Conservation (phyloP, 2,797 vertebrate species). For the Notolabrus celidotus region DNA sequence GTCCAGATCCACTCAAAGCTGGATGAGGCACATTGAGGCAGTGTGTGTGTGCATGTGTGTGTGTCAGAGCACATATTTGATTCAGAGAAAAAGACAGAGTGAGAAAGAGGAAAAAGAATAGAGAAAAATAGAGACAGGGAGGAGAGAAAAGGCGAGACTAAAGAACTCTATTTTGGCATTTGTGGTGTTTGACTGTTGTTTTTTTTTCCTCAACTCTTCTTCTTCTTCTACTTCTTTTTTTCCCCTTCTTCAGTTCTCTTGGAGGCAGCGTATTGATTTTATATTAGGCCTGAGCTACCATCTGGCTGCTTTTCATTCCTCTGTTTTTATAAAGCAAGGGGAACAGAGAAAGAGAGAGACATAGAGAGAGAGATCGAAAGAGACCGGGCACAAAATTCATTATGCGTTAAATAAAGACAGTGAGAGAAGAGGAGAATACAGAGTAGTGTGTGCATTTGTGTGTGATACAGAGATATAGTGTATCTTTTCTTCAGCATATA, state of each 20-base stretch:
- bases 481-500: constrained; percentile 25
- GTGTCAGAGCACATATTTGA: constrained; percentile 24
- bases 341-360: constrained; percentile 53
- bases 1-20: constrained; percentile 46
- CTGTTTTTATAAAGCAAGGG: constrained; percentile 77
- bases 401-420: constrained; percentile 77
- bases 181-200: constrained; percentile 71
- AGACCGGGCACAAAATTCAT: constrained; percentile 70
- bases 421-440: constrained; percentile 60
- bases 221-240: constrained; percentile 30
- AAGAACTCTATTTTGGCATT: constrained; percentile 77
- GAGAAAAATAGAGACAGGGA: constrained; percentile 27
- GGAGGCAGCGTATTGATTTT: constrained; percentile 83
- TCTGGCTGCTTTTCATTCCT: constrained; percentile 82
- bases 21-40: constrained; percentile 39
- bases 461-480: constrained; percentile 20
- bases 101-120: constrained; percentile 19
- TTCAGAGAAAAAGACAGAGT: constrained; percentile 20
- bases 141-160: constrained; percentile 41
- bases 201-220: constrained; percentile 60
- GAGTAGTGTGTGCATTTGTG: constrained; percentile 42
- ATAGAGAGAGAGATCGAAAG: constrained; percentile 59
- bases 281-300: constrained; percentile 83
- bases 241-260: constrained; percentile 63
- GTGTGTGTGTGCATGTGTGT: background rate